Conservation (phyloP, 2,888 invertebrate species). For the Dusona sp. region DNA sequence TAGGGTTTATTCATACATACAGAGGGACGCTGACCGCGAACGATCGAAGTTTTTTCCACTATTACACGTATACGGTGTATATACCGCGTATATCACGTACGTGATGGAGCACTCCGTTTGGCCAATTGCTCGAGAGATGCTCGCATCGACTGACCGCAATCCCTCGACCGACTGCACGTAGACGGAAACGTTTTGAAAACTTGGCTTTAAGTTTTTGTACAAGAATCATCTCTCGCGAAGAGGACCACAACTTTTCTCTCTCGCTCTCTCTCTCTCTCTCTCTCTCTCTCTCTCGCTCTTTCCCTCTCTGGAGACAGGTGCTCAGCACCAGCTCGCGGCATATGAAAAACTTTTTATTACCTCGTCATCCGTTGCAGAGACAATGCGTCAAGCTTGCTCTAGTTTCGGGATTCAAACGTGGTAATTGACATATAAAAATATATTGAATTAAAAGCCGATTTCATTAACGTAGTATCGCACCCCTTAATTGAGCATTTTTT, state of each 20-base stretch:
- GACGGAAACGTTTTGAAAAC: conserved; percentile 55
- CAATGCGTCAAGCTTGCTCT: conserved; percentile 37
- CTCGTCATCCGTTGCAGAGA: conserved; percentile 22
- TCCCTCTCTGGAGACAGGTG: conserved; percentile 30
- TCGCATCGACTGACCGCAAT: conserved; percentile 32
- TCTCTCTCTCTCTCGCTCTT: background rate
- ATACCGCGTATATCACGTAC: conserved; percentile 13
- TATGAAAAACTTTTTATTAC: conserved; percentile 36
- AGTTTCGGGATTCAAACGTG: conserved; percentile 8
- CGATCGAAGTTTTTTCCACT: conserved; percentile 55
- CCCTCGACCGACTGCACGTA: conserved; percentile 35
- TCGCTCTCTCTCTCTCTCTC: background rate
- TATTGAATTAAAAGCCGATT: background rate
- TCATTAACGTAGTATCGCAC: background rate
- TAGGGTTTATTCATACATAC: conserved; percentile 11
- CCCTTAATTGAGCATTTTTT: background rate
- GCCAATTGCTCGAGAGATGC: conserved; percentile 38
- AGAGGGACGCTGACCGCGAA: conserved; percentile 39
- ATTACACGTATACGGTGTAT: conserved; percentile 16
- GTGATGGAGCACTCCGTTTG: conserved; percentile 15
- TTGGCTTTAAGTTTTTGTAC: conserved; percentile 43
- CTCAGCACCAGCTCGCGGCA: background rate
- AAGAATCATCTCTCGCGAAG: background rate
- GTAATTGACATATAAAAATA: background rate
- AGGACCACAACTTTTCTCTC: background rate